Conservation (phyloP, 2,113 vertebrate genomes). For the Panurus biarmicus region DNA sequence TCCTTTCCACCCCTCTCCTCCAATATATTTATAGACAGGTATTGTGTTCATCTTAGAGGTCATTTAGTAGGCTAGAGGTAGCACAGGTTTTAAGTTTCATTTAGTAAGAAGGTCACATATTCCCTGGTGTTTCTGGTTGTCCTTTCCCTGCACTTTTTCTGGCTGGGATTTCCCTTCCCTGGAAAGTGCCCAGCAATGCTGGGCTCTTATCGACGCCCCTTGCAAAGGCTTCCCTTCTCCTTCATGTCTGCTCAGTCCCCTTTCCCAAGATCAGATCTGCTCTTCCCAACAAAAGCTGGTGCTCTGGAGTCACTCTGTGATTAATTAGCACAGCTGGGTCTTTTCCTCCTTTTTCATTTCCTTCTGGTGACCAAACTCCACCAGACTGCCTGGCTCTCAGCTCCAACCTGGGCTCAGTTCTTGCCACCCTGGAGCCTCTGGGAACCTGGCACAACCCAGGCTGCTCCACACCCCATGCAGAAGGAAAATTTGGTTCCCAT, state of each 20-base stretch:
- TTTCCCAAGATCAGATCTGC: neutral
- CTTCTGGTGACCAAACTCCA: neutral
- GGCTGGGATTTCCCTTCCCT: neutral
- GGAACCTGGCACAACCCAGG: neutral
- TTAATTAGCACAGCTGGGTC: neutral
- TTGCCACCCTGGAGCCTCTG: neutral
- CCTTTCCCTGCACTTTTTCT: neutral
- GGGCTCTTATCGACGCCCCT: accelerated
- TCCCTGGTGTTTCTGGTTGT: neutral
- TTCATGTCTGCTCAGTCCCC: neutral
- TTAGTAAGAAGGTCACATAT: neutral
- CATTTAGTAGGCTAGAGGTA: neutral
- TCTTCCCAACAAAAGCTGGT: neutral
- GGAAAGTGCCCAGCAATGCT: neutral
- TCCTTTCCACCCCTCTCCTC: neutral
- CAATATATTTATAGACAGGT: neutral
- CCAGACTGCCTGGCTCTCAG: neutral
- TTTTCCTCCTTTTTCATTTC: neutral
- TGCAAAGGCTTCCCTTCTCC: neutral
- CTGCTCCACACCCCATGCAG: neutral
- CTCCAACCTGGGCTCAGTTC: accelerated
- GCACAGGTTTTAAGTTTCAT: neutral
- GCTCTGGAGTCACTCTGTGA: neutral
- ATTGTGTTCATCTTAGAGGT: neutral
- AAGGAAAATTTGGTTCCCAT: neutral